phyloP scores from a whole-genome alignment of 2,797 vertebrate genomes.

The Micromesistius poutassou region DNA sequence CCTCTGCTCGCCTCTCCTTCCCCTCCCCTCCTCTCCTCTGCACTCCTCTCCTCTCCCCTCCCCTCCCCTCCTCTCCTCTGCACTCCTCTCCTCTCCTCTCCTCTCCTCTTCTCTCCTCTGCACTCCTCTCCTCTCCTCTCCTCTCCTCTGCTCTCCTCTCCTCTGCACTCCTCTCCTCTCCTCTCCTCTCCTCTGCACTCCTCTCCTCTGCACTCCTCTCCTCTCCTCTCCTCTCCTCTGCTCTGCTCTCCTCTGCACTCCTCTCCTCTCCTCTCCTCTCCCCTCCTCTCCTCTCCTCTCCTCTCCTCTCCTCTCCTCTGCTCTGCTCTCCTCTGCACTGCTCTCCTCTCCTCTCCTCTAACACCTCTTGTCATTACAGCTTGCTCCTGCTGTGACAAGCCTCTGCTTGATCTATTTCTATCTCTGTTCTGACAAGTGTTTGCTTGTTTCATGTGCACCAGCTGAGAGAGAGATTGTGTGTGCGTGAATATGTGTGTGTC shows the following conservation, averaged over 20 bases:
- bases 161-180: background rate
- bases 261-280: background rate
- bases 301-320: background rate
- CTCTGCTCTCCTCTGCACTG: background rate
- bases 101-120: background rate
- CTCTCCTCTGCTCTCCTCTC: background rate
- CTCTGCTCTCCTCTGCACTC: too few relatives aligned
- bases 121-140: background rate
- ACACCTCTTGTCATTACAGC: conserved; percentile 62
- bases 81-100: too few relatives aligned
- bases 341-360: conserved; percentile 29
- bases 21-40: too few relatives aligned
- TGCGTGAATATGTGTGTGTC: background rate
- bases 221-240: too few relatives aligned
- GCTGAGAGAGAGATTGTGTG: conserved; percentile 24
- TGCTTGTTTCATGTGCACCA: conserved; percentile 36
- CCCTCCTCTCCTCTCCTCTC: background rate
- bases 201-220: conserved; percentile 12
- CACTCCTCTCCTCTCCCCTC: too few relatives aligned
- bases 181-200: conserved; percentile 4
- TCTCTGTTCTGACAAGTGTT: conserved; percentile 49
- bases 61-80: too few relatives aligned
- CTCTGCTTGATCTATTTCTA: conserved; percentile 61
- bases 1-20: too few relatives aligned
- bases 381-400: conserved; percentile 59